Evolutionary conservation across 2,888 invertebrate genomes (phyloP), one percentile per base, ranked within the genome.

Genomic region (Mechanitis messenoides): DNA sequence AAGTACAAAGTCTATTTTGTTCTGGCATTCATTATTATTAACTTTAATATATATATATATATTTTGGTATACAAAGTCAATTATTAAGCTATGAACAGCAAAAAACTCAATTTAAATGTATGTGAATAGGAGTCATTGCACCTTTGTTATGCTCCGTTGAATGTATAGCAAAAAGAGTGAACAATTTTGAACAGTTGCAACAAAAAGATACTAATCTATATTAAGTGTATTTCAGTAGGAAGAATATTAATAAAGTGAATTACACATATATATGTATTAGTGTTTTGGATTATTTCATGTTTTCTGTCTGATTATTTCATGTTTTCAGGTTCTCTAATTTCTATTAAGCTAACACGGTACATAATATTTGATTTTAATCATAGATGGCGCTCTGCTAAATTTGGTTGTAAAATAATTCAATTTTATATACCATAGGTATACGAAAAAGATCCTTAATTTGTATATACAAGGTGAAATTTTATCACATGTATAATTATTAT

Each of bases 61-160:
- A 0, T 42, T 9, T 38, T 7, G 38, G 38, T 38, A 2, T 38
- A 7, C 38, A 2, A 4, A 38, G 7, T 6, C 28, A 47, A 20
- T 20, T 20, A 20, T 20, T 20, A 20, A 20, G 31, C 9, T n/a
- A 50, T 50, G 7, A 31, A 3, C 50, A 31, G 9, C 31, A 28
- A 50, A 31, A 50, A 50, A 12, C 28, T 47, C 3, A 6, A 7
- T 50, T 28, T 11, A 28, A 2, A 50, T 50, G 31, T 50, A 31
- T 50, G 50, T 31, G 31, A 42, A 42, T 9, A 59, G 53, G 50
- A 53, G 62, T 62, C 62, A 59, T 54, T 59, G 62, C 56, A 20
- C 59, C 46, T 56, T 6, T 54, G 42, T 54, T 33, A 59, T 42
- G 62, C 46, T 59, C 46, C n/a, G 62, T n/a, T 57, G 59, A 12